These are phyloP conservation scores for Apamea monoglypha DNA, from an alignment of 2,888 invertebrate species.

Conservation along the genomic window DNA sequence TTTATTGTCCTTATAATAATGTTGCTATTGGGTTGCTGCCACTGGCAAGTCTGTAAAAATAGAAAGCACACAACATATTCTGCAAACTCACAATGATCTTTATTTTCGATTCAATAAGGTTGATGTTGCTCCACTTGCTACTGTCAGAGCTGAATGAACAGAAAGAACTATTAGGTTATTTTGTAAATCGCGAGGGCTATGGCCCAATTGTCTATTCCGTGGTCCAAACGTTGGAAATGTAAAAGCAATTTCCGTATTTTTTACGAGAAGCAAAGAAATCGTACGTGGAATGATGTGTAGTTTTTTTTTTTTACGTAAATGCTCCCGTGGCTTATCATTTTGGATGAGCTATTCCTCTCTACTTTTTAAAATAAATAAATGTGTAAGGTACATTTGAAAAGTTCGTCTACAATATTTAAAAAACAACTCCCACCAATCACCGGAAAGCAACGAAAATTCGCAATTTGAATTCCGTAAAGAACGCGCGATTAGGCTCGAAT, in stretches of 20 bases:
- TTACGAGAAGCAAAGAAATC: background rate
- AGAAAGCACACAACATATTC: no score
- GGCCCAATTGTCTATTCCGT: background rate
- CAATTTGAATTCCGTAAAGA: conserved; percentile 39
- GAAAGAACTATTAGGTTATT: background rate
- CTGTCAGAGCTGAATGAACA: no score
- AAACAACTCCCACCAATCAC: conserved; percentile 8
- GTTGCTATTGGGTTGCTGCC: no score
- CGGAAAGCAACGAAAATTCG: conserved; percentile 29
- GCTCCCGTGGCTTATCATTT: background rate
- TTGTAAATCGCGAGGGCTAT: background rate
- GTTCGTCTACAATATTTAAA: background rate
- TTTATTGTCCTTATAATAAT: no score
- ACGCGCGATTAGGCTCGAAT: conserved; percentile 45
- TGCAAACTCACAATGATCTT: no score
- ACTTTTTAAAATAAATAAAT: background rate
- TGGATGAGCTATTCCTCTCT: background rate
- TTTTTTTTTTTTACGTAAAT: background rate
- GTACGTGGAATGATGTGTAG: background rate
- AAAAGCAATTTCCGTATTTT: no score
- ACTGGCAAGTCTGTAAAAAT: no score
- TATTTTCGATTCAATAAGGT: no score
- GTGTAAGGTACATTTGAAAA: background rate
- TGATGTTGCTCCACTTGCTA: no score
- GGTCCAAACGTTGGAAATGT: background rate